Evolutionary conservation across 1,140 invertebrate species (phyloP), one percentile per base, ranked within the genome.

Genomic region (Leptopilina boulardi): DNA sequence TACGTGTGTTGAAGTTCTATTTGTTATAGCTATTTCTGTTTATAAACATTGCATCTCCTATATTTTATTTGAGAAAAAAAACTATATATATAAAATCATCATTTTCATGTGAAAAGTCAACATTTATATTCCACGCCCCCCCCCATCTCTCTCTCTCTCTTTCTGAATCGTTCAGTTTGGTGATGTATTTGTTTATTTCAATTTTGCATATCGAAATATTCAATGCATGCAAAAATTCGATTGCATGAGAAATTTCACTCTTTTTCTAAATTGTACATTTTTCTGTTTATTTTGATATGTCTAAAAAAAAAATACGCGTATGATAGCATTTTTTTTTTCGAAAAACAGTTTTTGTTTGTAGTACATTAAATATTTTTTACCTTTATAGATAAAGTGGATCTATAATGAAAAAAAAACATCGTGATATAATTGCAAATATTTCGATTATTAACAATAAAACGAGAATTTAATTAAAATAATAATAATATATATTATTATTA

Each of bases 151-250:
- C n/a, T n/a, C n/a, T n/a, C n/a, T n/a, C n/a, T n/a, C n/a, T n/a
- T n/a, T 18, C 47, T 18, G n/a, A 51, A 51, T 51, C 47, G 15
- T 51, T n/a, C 47, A 51, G 6, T 51, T 51, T 18, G 47, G 47
- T 51, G 47, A 51, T 51, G 47, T 51, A 51, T 51, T 51, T 51
- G 47, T 51, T 51, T 51, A 51, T 51, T 51, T 51, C n/a, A 51
- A 51, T 51, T 51, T 51, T 51, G 13, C 47, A 51, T 51, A 51
- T 51, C 47, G 47, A 51, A 51, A 51, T 51, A 51, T 51, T 51
- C 47, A 51, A 51, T 51, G n/a, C n/a, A 51, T 51, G 47, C n/a
- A 51, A 74, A 73, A 71, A 75, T 66, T 21, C 44, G n/a, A 71
- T 70, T 74, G 5, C n/a, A 44, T 26, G 34, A 3, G 54, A 41